Base-by-base conservation (phyloP, 2,113 vertebrate species). In the Ictalurus furcatus region DNA sequence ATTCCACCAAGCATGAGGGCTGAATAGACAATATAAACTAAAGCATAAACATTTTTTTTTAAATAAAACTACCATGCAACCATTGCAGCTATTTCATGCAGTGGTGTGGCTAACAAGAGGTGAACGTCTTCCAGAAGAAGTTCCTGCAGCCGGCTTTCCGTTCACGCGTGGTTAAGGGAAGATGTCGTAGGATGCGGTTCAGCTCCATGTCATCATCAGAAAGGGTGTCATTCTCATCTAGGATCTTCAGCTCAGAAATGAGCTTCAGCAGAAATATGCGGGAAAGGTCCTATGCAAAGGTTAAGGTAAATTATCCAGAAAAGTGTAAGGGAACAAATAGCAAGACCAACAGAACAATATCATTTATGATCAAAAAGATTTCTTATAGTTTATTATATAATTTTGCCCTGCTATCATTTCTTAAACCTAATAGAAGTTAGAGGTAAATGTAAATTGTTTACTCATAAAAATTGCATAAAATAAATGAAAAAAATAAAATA, bases 91-190 rank as follows among this genome's bases (percentile, higher is more conserved):
- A 21, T 6, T 17, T 86, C 7, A 34, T 37, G 6, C 30, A 44
- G 25, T 13, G 52, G 21, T 58, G 61, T 19, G 2, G 73, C 90
- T 94, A 96, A 92, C 96, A 96, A 0, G 95, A 96, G n/a, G 96
- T 96, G 92, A 96, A 97, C 0, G 95, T 96, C 90, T 97, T 97
- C 96, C 96, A 97, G 93, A 95, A 97, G 92, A 96, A 97, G 91
- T 94, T 96, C 73, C 95, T 94, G 91, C 96, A 96, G 88, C 96
- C 96, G 0, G 94, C 94, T 71, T 96, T 96, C 76, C 96, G 94
- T 84, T 95, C 94, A 23, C 96, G 92, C 6, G 94, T 94, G 1
- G 93, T 87, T 30, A 93, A 84, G 3, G 93, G 93, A 54, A 95
- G 85, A 85, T 96, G 94, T 23, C 95, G 92, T 84, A 87, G 88